Evolutionary conservation across 2,888 invertebrate genomes (phyloP).

Genomic region (Amiota minor): DNA sequence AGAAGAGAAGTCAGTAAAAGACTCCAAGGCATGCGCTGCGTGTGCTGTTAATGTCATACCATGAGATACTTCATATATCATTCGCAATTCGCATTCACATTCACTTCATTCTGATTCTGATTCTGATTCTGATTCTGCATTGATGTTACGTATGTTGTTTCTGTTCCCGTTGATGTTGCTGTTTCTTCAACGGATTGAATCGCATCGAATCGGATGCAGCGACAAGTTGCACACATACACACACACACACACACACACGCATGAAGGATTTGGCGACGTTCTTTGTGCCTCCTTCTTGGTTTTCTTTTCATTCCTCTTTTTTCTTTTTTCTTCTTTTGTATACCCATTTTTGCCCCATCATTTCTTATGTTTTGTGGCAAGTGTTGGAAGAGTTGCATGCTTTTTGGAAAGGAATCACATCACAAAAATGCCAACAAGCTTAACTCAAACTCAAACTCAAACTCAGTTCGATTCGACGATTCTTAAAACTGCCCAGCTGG

Average conservation of each 20-base stretch:
- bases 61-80: constrained; percentile 72
- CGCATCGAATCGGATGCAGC: constrained; percentile 33
- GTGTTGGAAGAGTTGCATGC: neutral
- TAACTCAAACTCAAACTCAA: constrained; percentile 1
- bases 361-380: neutral
- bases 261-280: constrained; percentile 11
- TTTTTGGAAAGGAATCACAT: constrained; percentile 15
- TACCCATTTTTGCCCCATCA: neutral
- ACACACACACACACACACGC: neutral
- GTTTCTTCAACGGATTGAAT: constrained; percentile 30
- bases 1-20: neutral
- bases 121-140: constrained; percentile 11
- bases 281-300: constrained; percentile 31
- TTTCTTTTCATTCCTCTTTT: neutral
- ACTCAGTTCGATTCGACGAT: constrained; percentile 47
- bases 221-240: constrained; percentile 33
- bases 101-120: constrained; percentile 33
- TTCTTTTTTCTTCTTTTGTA: neutral
- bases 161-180: constrained; percentile 9
- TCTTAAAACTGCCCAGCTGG: constrained; percentile 43
- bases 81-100: constrained; percentile 44
- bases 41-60: constrained; percentile 72
- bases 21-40: constrained; percentile 50
- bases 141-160: constrained; percentile 30
- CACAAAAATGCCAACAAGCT: constrained; percentile 20